These are phyloP conservation scores for Procambarus virginalis DNA, from an alignment of 1,140 invertebrate species.

Conservation along the genomic window DNA sequence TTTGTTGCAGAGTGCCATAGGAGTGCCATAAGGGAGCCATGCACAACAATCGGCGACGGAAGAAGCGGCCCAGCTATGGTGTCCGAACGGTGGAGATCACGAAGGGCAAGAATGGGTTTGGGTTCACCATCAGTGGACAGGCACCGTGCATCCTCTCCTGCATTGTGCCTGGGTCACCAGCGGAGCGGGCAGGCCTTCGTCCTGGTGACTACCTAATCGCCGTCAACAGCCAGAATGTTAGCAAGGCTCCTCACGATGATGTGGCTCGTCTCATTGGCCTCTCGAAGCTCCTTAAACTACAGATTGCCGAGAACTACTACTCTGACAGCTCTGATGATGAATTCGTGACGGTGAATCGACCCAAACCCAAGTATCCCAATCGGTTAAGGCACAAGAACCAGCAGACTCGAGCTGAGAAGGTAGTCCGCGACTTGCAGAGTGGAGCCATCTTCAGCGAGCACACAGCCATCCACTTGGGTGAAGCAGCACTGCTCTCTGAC, in stretches of 20 bases:
- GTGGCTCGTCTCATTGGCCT: conserved; percentile 92
- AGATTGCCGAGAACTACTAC: conserved; percentile 90
- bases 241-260: conserved; percentile 91
- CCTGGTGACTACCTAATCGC: conserved; percentile 93
- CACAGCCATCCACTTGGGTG: conserved; percentile 65
- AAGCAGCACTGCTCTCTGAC: conserved; percentile 61
- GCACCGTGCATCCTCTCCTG: conserved; percentile 92
- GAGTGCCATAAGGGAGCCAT: conserved; percentile 45
- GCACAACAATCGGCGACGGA: conserved; percentile 80
- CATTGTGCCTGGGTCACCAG: conserved; percentile 88
- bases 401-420: conserved; percentile 69
- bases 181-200: conserved; percentile 87
- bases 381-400: conserved; percentile 73
- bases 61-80: conserved; percentile 86
- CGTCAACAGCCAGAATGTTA: conserved; percentile 92
- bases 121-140: conserved; percentile 95
- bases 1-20: neutral
- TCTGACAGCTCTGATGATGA: conserved; percentile 88
- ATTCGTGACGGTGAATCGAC: conserved; percentile 76
- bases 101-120: conserved; percentile 89
- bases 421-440: conserved; percentile 71
- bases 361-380: conserved; percentile 79
- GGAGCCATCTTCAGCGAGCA: conserved; percentile 72
- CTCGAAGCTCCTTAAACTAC: conserved; percentile 84
- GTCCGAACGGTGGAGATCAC: conserved; percentile 89